These are phyloP conservation scores for Drosophila testacea DNA, from an alignment of 2,888 invertebrate species.

Conservation along the genomic window DNA sequence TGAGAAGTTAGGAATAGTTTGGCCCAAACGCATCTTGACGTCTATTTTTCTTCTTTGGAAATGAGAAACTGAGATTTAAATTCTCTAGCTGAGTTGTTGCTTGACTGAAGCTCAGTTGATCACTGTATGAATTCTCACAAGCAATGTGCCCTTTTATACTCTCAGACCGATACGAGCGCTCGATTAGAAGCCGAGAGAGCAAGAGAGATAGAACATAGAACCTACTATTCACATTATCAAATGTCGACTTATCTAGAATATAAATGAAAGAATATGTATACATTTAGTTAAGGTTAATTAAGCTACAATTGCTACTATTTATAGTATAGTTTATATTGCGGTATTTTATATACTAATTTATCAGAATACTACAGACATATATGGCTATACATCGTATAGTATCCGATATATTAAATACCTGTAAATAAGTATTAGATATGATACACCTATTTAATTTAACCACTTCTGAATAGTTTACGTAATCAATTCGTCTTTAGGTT, in stretches of 20 bases:
- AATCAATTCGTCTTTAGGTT: no score
- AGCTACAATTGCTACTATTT: background rate
- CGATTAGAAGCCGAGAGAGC: background rate
- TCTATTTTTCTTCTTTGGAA: constrained; percentile 15
- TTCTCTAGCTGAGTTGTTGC: constrained; percentile 11
- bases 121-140: constrained; percentile 39
- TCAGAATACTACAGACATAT: background rate
- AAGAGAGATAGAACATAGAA: constrained; percentile 1
- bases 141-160: constrained; percentile 45
- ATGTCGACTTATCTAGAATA: constrained; percentile 22
- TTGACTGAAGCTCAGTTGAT: constrained; percentile 21
- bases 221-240: constrained; percentile 14
- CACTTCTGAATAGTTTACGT: background rate
- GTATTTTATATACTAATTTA: background rate
- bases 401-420: no score
- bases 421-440: no score
- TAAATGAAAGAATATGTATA: background rate
- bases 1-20: constrained; percentile 91
- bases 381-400: background rate
- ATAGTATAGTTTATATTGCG: background rate
- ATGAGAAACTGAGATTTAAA: background rate
- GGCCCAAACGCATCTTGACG: constrained; percentile 89
- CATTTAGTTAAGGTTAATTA: constrained; percentile 13
- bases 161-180: constrained; percentile 3
- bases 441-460: no score